These are phyloP conservation scores for Drosophila colorata DNA, from an alignment of 2,888 invertebrate species.

Conservation along the genomic window DNA sequence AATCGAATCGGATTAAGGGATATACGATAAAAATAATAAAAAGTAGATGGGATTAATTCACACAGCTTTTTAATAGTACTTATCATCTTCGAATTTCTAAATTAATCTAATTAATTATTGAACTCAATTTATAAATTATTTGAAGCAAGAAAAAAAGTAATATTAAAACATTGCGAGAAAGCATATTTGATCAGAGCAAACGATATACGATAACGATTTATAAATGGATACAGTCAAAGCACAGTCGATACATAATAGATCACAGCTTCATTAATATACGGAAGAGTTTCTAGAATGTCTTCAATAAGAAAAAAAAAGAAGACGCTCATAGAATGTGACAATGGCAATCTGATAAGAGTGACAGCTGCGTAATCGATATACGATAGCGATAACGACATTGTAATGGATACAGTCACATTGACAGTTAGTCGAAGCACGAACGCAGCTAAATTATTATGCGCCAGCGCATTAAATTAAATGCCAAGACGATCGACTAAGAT, in stretches of 20 bases:
- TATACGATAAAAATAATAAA: neutral
- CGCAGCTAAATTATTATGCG: constrained; percentile 58
- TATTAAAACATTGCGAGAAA: no score
- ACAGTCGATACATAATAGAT: neutral
- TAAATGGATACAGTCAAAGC: neutral
- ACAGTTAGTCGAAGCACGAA: constrained; percentile 43
- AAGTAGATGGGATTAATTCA: neutral
- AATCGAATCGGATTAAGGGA: neutral
- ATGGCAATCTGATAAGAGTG: constrained; percentile 23
- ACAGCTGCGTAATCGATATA: constrained; percentile 33
- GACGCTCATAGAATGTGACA: constrained; percentile 17
- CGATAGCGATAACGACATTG: constrained; percentile 50
- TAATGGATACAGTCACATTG: constrained; percentile 44
- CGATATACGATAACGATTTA: constrained; percentile 6
- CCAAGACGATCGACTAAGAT: constrained; percentile 46
- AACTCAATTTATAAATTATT: neutral
- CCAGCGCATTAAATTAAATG: constrained; percentile 72
- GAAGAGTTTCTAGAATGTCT: neutral
- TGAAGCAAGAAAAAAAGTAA: neutral
- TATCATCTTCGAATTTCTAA: no score
- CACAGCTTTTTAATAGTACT: neutral
- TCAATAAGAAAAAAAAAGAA: constrained; percentile 1
- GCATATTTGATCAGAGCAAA: neutral
- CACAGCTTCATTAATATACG: constrained; percentile 6
- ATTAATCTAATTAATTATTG: neutral